phyloP scores from a whole-genome alignment of 2,888 invertebrate species.

The Drosophila anomelani region DNA sequence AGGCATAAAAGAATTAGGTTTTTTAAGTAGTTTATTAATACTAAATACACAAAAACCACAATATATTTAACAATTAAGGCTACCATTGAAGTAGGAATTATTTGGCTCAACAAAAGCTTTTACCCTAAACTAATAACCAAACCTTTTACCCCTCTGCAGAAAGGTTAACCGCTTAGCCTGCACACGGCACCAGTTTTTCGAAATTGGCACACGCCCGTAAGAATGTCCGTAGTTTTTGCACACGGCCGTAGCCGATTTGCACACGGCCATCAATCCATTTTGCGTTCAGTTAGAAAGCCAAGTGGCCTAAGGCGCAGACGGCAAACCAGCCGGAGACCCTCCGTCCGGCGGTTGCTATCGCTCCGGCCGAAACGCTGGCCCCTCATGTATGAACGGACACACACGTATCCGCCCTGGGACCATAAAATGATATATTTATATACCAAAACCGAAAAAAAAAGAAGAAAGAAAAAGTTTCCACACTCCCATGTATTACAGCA shows the following conservation, averaged over 20 bases:
- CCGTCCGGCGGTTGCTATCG: conserved; percentile 60
- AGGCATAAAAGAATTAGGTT: no score
- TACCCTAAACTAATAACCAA: conserved; percentile 35
- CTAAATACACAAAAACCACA: not conserved
- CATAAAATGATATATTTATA: conserved; percentile 39
- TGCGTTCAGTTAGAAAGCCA: conserved; percentile 66
- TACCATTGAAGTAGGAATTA: not conserved
- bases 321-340: conserved; percentile 47
- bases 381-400: conserved; percentile 24
- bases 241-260: conserved; percentile 60
- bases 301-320: conserved; percentile 55
- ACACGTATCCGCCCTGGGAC: conserved; percentile 23
- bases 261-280: conserved; percentile 48
- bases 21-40: no score
- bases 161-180: conserved; percentile 52
- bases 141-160: conserved; percentile 56
- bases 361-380: conserved; percentile 17
- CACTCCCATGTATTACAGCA: conserved; percentile 24
- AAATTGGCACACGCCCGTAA: conserved; percentile 60
- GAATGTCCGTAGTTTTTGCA: conserved; percentile 68
- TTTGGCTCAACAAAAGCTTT: conserved; percentile 8
- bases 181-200: conserved; percentile 56
- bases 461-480: conserved; percentile 18
- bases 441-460: not conserved
- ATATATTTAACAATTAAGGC: no score